Conservation (phyloP, 2,113 vertebrate genomes). For the Paramormyrops kingsleyae region DNA sequence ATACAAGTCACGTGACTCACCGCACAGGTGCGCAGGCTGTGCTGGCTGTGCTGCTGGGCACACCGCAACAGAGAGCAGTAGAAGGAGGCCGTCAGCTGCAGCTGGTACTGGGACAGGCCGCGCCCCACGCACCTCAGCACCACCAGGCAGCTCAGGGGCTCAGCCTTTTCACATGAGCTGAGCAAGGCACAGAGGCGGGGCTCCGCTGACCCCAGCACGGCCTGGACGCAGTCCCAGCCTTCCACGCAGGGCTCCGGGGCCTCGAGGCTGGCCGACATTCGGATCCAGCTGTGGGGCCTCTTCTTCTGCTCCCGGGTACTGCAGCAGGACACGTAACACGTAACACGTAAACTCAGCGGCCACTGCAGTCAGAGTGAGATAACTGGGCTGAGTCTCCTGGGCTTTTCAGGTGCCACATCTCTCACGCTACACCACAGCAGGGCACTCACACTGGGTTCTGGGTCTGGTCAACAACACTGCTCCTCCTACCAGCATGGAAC, state of each 20-base stretch:
- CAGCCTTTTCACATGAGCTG: slow-evolving; percentile 33
- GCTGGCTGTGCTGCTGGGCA: slow-evolving; percentile 36
- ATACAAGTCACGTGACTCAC: slow-evolving; percentile 33
- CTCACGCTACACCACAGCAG: too few species aligned
- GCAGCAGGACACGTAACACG: neutral
- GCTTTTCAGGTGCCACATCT: neutral
- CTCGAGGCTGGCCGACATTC: neutral
- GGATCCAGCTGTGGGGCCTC: slow-evolving; percentile 21
- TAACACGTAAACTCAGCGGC: neutral
- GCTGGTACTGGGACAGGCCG: slow-evolving; percentile 19
- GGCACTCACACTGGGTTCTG: slow-evolving; percentile 14
- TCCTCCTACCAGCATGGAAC: neutral
- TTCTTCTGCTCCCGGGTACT: slow-evolving; percentile 10
- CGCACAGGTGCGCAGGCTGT: slow-evolving; percentile 32
- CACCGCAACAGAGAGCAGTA: slow-evolving; percentile 34
- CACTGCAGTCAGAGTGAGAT: neutral
- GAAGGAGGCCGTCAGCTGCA: slow-evolving; percentile 25
- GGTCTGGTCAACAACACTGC: slow-evolving; percentile 15
- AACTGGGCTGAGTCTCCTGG: neutral
- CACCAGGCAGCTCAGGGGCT: slow-evolving; percentile 34
- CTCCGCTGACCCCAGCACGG: slow-evolving; percentile 42
- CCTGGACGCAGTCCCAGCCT: slow-evolving; percentile 13
- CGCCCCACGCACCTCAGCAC: slow-evolving; percentile 35
- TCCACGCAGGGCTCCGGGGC: neutral
- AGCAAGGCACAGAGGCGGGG: slow-evolving; percentile 36